Conservation (phyloP, 1,140 invertebrate species). For the Berghia stephanieae region DNA sequence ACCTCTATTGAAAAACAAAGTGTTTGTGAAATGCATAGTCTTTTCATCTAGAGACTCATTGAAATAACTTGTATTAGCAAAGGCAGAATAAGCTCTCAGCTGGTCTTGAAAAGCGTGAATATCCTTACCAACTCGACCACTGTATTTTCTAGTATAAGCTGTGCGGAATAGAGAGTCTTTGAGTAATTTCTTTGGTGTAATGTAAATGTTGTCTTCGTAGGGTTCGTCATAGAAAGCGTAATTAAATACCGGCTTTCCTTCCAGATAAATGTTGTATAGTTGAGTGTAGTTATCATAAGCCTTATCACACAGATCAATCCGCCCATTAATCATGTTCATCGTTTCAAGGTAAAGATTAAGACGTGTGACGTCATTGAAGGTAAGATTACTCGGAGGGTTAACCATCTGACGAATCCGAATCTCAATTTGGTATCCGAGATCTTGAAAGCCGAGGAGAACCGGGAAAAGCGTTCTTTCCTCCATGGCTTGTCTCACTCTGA, state of each 20-base stretch:
- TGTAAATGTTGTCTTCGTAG: slow-evolving; percentile 40
- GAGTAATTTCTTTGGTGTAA: slow-evolving; percentile 45
- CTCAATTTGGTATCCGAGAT: slow-evolving; percentile 39
- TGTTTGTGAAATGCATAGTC: slow-evolving; percentile 29
- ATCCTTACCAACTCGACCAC: slow-evolving; percentile 37
- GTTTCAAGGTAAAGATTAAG: slow-evolving; percentile 30
- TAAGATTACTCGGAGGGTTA: neutral
- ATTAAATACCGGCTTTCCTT: slow-evolving; percentile 45
- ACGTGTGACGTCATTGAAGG: neutral
- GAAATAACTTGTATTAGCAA: slow-evolving; percentile 11
- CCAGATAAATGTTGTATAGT: slow-evolving; percentile 40
- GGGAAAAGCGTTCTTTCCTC: slow-evolving; percentile 48
- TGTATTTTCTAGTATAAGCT: slow-evolving; percentile 37
- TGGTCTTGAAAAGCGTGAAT: slow-evolving; percentile 23
- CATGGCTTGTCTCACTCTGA: slow-evolving; percentile 47
- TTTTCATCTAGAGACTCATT: slow-evolving; percentile 38
- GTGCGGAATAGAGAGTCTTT: slow-evolving; percentile 36
- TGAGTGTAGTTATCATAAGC: slow-evolving; percentile 48
- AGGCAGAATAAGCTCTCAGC: neutral
- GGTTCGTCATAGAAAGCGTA: slow-evolving; percentile 41
- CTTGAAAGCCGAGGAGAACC: slow-evolving; percentile 44
- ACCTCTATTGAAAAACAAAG: slow-evolving; percentile 37
- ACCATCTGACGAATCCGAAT: slow-evolving; percentile 32
- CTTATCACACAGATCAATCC: slow-evolving; percentile 38
- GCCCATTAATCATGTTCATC: slow-evolving; percentile 28